Evolutionary conservation across 1,140 invertebrate species (phyloP).

Genomic region (Bacillus rossius): DNA sequence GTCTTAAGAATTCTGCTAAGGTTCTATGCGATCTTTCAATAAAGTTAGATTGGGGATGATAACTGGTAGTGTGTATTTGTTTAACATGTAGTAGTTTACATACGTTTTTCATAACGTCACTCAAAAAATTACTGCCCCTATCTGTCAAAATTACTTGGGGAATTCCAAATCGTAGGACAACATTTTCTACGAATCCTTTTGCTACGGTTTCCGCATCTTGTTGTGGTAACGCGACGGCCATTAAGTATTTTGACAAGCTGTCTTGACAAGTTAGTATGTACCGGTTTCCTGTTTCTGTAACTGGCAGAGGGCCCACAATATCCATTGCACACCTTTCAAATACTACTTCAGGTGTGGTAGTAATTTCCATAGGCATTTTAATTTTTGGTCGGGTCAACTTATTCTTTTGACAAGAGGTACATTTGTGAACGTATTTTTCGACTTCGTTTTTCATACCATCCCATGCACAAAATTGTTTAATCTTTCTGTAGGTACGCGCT

Average conservation of each 20-base stretch:
- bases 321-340: slow-evolving; percentile 25
- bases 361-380: slow-evolving; percentile 24
- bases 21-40: slow-evolving; percentile 27
- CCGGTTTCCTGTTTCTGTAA: slow-evolving; percentile 22
- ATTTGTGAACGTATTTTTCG: slow-evolving; percentile 31
- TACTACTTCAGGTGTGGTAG: slow-evolving; percentile 14
- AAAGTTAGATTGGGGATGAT: slow-evolving; percentile 27
- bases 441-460: slow-evolving; percentile 29
- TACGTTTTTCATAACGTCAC: slow-evolving; percentile 24
- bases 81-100: slow-evolving; percentile 26
- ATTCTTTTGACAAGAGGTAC: slow-evolving; percentile 33
- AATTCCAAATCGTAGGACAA: slow-evolving; percentile 29
- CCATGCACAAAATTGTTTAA: slow-evolving; percentile 31
- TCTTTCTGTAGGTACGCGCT: slow-evolving; percentile 27
- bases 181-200: slow-evolving; percentile 22
- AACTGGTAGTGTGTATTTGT: slow-evolving; percentile 25
- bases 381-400: slow-evolving; percentile 24
- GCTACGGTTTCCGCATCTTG: slow-evolving; percentile 28
- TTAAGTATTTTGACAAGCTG: slow-evolving; percentile 29
- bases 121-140: slow-evolving; percentile 30
- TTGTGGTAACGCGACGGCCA: slow-evolving; percentile 22
- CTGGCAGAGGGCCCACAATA: slow-evolving; percentile 18
- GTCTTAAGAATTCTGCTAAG: slow-evolving; percentile 27
- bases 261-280: slow-evolving; percentile 33
- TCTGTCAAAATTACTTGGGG: slow-evolving; percentile 32